Conservation (phyloP, 1,140 invertebrate species). For the Anthonomus grandis region DNA sequence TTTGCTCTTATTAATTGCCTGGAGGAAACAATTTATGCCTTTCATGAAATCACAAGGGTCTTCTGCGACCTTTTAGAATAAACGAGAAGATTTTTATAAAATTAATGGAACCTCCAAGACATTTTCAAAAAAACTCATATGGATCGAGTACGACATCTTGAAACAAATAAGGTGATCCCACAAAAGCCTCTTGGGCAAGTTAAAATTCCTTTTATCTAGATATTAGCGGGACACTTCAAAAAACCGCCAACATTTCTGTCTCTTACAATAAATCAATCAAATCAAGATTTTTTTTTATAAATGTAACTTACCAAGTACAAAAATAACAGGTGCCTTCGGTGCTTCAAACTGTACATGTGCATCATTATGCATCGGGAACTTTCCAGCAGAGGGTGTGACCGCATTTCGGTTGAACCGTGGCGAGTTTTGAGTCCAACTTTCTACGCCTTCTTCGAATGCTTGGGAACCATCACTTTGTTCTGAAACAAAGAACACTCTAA, state of each 20-base stretch:
- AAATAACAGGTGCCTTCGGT: conserved; percentile 81
- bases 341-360: conserved; percentile 77
- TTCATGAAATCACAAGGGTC: too few species aligned
- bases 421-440: conserved; percentile 48
- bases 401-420: conserved; percentile 53
- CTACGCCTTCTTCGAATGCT: conserved; percentile 62
- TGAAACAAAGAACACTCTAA: conserved; percentile 45
- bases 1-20: too few species aligned
- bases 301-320: conserved; percentile 68
- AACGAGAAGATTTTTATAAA: too few species aligned
- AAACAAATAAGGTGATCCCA: too few species aligned
- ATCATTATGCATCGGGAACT: conserved; percentile 70
- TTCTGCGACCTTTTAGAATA: too few species aligned
- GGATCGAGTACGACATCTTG: too few species aligned
- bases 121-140: too few species aligned
- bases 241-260: background rate
- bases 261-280: background rate
- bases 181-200: background rate
- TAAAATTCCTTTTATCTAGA: background rate
- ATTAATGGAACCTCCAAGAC: too few species aligned
- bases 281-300: background rate
- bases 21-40: too few species aligned
- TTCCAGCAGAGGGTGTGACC: conserved; percentile 60
- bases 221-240: background rate
- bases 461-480: conserved; percentile 74